Conservation (phyloP, 64 coral and sea anemone genomes). For the Dendronephthya gigantea region DNA sequence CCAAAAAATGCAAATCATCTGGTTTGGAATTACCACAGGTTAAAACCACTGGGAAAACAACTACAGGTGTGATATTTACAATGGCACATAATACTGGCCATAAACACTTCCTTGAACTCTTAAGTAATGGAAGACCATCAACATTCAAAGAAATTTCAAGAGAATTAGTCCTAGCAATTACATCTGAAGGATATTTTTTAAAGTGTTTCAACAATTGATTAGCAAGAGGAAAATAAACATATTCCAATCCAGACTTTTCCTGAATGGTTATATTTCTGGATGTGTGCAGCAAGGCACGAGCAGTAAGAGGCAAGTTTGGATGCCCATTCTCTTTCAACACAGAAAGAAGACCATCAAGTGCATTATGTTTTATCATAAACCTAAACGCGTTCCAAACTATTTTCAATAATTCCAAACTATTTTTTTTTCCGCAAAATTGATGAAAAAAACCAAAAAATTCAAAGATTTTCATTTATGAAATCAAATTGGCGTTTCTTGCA, state of each 20-base stretch:
- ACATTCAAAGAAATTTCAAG: not conserved
- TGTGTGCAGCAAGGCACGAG: not conserved
- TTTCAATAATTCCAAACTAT: no score
- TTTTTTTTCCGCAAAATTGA: no score
- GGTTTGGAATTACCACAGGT: not conserved
- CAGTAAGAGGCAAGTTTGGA: not conserved
- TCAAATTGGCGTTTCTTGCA: no score
- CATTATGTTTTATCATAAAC: not conserved
- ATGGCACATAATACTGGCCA: constrained; percentile 9
- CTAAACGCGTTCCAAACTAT: no score
- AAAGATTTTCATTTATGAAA: no score
- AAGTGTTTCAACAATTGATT: not conserved
- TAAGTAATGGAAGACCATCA: not conserved
- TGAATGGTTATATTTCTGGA: not conserved
- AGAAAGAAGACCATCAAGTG: not conserved
- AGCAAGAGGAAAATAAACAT: constrained; percentile 1
- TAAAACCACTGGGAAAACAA: not conserved
- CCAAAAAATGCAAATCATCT: not conserved
- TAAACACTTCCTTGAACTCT: not conserved
- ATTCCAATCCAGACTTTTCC: not conserved
- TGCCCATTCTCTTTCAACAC: not conserved
- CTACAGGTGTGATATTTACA: not conserved
- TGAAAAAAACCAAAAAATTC: no score
- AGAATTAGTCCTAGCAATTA: not conserved
- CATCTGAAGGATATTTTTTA: not conserved